Evolutionary conservation across 2,797 vertebrate genomes (phyloP), one percentile per base, ranked within the genome.

Genomic region (Periophthalmus magnuspinnatus): DNA sequence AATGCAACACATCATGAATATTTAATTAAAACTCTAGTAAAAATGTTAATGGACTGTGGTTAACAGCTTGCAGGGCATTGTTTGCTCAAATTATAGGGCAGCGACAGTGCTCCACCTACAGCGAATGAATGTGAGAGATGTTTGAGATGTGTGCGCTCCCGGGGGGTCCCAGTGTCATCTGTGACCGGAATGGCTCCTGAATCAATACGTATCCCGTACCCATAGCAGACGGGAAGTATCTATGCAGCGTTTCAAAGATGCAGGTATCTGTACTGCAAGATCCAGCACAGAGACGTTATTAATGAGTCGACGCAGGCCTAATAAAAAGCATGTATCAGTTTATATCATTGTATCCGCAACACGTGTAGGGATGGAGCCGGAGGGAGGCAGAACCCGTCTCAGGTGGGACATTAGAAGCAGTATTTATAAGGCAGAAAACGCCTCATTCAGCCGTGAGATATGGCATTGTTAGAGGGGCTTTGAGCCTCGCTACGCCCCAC

Each of bases 341-440:
- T 70, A 86, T 88, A 86, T 88, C 88, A 88, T 79, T 81, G 84
- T 80, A 85, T 84, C 81, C 2, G 57, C 63, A 63, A 69, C 81
- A 78, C 16, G 59, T 84, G 74, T 70, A 77, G 79, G 82, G 86
- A 82, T 78, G 73, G 33, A 80, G 81, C 80, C 79, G 36, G 70
- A 70, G 82, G 73, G 73, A 80, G 73, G 57, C 57, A 75, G 69
- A 83, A 67, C 78, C 68, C 58, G 77, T 86, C 87, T 86, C 83
- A 79, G 76, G 79, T 86, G 84, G 74, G 76, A 84, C 79, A 84
- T 87, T 89, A 88, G 89, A 84, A 87, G 80, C 71, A 77, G 77
- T 86, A 88, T 88, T 90, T 86, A 89, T 90, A 86, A 75, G 79
- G 69, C 84, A 86, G 81, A 79, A 87, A 86, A 88, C 76, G 77